phyloP scores from a whole-genome alignment of 2,888 invertebrate genomes.

The Sphaeridia pumilis region DNA sequence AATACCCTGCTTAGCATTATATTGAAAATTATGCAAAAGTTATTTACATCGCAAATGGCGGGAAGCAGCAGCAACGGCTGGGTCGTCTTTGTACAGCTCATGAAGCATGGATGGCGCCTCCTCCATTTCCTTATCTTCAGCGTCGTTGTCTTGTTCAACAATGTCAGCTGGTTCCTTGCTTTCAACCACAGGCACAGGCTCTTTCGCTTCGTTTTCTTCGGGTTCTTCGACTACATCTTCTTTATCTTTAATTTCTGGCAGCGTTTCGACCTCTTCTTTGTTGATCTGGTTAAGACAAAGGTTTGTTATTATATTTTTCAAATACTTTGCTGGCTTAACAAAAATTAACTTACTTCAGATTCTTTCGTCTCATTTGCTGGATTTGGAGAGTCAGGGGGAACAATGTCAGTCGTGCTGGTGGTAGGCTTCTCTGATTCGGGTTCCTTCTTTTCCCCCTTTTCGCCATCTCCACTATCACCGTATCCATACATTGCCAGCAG shows the following conservation, averaged over 20 bases:
- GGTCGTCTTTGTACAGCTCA: constrained; percentile 46
- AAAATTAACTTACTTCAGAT: no score
- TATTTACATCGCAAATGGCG: constrained; percentile 47
- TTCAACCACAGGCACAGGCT: neutral
- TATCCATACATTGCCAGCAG: constrained; percentile 80
- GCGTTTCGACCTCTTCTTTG: no score
- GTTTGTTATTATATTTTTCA: no score
- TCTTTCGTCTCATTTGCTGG: no score
- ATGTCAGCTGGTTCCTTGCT: neutral
- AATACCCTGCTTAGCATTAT: neutral
- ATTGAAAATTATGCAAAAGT: neutral
- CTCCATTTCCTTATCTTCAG: constrained; percentile 32
- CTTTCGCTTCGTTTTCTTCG: neutral
- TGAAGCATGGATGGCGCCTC: constrained; percentile 46
- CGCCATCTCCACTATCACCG: constrained; percentile 42
- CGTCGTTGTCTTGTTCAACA: constrained; percentile 37
- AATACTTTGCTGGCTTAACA: no score
- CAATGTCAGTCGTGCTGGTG: no score
- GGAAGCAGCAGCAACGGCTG: constrained; percentile 38
- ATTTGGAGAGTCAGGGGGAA: no score
- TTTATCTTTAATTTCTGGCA: no score
- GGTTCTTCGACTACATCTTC: no score
- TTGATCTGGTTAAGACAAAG: no score
- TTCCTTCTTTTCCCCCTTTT: no score
- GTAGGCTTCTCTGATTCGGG: no score